Conservation (phyloP, 2,797 vertebrate genomes). For the Channa striata region DNA sequence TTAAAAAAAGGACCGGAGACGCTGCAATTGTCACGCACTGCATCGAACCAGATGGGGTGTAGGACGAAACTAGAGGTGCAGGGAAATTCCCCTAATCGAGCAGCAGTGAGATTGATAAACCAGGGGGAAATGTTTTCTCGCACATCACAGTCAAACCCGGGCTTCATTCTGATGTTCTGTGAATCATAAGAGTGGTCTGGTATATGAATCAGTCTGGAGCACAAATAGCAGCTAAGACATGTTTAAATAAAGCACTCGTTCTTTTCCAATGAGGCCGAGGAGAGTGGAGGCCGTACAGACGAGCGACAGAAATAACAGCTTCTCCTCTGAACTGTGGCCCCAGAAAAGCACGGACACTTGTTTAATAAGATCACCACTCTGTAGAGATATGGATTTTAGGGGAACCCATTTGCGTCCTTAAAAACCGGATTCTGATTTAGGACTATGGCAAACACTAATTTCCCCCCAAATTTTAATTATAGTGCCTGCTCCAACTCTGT, state of each 20-base stretch:
- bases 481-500: no score
- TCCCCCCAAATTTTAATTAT: background rate
- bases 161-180: slow-evolving; percentile 46
- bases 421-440: no score
- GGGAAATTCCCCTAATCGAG: slow-evolving; percentile 61
- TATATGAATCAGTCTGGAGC: slow-evolving; percentile 51
- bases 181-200: slow-evolving; percentile 58
- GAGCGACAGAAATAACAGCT: no score
- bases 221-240: slow-evolving; percentile 13
- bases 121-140: slow-evolving; percentile 46
- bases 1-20: slow-evolving; percentile 57
- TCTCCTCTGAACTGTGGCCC: no score
- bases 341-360: background rate
- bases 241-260: slow-evolving; percentile 21
- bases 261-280: background rate
- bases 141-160: slow-evolving; percentile 55
- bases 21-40: slow-evolving; percentile 38
- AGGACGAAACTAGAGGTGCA: slow-evolving; percentile 48
- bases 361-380: background rate
- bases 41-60: slow-evolving; percentile 32
- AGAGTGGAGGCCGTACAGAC: no score
- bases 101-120: slow-evolving; percentile 50
- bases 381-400: no score
- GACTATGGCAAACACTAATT: background rate
- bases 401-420: no score